Evolutionary conservation across 2,113 vertebrate species (phyloP).

Genomic region (Probosciger aterrimus): DNA sequence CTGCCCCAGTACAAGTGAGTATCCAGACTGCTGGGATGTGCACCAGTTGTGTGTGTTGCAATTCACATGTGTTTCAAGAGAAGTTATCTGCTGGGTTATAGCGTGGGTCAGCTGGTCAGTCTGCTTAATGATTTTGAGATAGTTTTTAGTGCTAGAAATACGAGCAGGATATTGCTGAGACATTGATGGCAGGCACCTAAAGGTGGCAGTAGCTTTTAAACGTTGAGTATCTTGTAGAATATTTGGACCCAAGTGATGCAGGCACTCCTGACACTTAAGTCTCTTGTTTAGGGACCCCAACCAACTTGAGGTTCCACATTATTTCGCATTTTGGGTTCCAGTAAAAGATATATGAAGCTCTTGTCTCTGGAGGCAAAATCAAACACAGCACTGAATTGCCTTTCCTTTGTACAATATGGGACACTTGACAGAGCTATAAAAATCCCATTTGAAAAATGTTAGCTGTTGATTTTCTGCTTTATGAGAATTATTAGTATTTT

Average conservation of each 20-base stretch:
- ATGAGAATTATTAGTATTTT: conserved; percentile 57
- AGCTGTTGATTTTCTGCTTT: conserved; percentile 62
- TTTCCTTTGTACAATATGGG: background rate
- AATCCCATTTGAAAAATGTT: conserved; percentile 34
- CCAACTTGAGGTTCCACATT: background rate
- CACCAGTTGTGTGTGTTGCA: background rate
- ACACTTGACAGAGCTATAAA: conserved; percentile 33
- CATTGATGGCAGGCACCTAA: background rate
- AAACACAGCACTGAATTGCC: background rate
- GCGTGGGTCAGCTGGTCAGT: background rate
- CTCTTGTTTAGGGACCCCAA: background rate
- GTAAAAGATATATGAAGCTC: background rate
- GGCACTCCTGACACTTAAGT: background rate
- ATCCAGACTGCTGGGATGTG: background rate
- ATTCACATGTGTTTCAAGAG: background rate
- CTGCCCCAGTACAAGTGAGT: fast-evolving
- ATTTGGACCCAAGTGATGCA: background rate
- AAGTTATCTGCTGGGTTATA: background rate
- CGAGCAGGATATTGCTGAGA: fast-evolving
- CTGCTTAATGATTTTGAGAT: background rate
- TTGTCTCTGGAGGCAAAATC: background rate
- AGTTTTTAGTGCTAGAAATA: background rate
- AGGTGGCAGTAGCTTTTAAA: background rate
- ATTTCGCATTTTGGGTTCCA: background rate
- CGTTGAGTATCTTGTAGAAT: background rate